These are phyloP conservation scores for Aplodontia rufa DNA, from an alignment of 2,113 vertebrate genomes.

Conservation along the genomic window DNA sequence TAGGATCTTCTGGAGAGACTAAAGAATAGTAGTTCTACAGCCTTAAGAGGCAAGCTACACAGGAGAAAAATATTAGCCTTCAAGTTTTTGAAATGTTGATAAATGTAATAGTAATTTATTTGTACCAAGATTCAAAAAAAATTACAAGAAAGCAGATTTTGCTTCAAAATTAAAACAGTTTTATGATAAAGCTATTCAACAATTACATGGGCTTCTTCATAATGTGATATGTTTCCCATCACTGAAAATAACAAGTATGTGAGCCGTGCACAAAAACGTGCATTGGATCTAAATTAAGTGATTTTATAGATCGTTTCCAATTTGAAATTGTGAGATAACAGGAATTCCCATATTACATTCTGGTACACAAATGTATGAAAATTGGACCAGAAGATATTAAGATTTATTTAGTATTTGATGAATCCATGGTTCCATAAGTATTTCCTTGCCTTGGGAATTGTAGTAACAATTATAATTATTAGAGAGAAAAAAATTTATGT, in stretches of 20 bases:
- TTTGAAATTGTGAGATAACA: neutral
- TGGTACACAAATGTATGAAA: neutral
- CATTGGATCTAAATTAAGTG: neutral
- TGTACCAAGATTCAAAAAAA: neutral
- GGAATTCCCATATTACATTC: neutral
- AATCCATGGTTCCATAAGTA: neutral
- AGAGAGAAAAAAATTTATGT: neutral
- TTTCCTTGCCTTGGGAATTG: neutral
- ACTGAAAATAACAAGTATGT: neutral
- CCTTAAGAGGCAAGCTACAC: neutral
- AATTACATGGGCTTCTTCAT: neutral
- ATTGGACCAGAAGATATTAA: neutral
- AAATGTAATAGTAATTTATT: neutral
- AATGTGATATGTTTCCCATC: neutral
- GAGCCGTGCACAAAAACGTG: neutral
- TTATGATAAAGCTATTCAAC: neutral
- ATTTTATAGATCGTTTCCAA: neutral
- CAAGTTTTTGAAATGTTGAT: neutral
- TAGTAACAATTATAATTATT: too few species aligned
- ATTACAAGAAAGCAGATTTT: neutral
- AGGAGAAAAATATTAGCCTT: neutral
- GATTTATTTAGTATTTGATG: neutral
- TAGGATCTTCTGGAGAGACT: neutral
- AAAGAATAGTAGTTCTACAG: neutral
- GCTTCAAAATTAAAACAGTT: neutral